Percentiles rank a stretch among this genome's conserved stretches.
Conservation (phyloP, 64 coral and sea anemone species). For the Montipora foliosa region DNA sequence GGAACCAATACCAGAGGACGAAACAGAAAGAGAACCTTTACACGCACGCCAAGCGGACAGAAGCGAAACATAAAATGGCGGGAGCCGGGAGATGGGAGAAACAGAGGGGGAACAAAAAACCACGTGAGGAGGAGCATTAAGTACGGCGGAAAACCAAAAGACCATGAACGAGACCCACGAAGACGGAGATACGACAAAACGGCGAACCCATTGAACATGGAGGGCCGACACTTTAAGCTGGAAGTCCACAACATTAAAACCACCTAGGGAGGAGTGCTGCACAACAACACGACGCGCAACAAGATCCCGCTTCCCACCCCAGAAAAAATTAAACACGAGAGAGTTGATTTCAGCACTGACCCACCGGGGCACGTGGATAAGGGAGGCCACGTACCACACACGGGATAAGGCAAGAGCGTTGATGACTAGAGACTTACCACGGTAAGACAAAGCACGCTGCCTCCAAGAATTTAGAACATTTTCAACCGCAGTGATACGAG, state of each 20-base stretch:
- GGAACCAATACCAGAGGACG: no score
- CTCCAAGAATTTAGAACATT: conserved; percentile 2
- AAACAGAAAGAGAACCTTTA: no score
- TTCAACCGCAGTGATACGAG: neutral
- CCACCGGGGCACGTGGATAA: neutral
- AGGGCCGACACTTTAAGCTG: neutral
- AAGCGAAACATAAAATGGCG: no score
- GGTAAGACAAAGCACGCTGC: conserved; percentile 6
- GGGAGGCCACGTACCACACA: conserved; percentile 19
- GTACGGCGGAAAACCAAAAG: neutral
- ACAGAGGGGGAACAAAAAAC: neutral
- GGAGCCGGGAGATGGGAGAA: no score
- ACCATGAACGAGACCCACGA: no score
- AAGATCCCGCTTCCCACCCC: neutral
- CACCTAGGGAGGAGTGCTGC: neutral
- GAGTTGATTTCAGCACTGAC: neutral
- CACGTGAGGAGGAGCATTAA: neutral
- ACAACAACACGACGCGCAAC: neutral
- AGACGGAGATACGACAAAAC: neutral
- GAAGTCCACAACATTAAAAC: neutral
- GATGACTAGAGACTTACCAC: conserved; percentile 22
- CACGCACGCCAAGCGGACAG: no score
- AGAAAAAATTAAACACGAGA: neutral
- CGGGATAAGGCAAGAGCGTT: conserved; percentile 36
- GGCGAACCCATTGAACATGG: conserved; percentile 3